phyloP scores from a whole-genome alignment of 2,888 invertebrate species.

The Embidobia sp. region DNA sequence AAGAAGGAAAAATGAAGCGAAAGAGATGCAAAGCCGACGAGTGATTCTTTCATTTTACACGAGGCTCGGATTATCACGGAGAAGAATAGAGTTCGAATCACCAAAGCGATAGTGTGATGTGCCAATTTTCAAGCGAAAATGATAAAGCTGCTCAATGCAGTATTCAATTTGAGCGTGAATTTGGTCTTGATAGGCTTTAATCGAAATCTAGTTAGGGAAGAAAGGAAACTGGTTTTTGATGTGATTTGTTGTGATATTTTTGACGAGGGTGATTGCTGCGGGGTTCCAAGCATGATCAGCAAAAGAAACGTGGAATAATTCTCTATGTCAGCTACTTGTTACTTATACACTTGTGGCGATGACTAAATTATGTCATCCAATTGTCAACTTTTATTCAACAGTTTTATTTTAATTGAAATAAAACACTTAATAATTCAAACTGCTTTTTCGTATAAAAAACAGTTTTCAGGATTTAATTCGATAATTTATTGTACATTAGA shows the following conservation, averaged over 20 bases:
- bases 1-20: conserved; percentile 36
- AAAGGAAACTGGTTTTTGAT: conserved; percentile 21
- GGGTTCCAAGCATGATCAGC: too few relatives aligned
- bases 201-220: conserved; percentile 16
- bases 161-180: conserved; percentile 29
- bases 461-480: too few relatives aligned
- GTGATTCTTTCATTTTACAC: conserved; percentile 48
- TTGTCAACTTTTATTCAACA: too few relatives aligned
- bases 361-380: too few relatives aligned
- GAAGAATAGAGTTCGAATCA: conserved; percentile 38
- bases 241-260: conserved; percentile 37
- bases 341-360: too few relatives aligned
- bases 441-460: too few relatives aligned
- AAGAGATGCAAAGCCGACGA: conserved; percentile 36
- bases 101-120: conserved; percentile 25
- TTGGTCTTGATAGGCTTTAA: conserved; percentile 33
- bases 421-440: too few relatives aligned
- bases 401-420: too few relatives aligned
- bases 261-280: conserved; percentile 16
- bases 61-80: conserved; percentile 31
- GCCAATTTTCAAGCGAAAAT: conserved; percentile 25
- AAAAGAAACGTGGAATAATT: too few relatives aligned
- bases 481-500: too few relatives aligned
- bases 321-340: conserved; percentile 14
- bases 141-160: conserved; percentile 24